phyloP scores from a whole-genome alignment of 2,113 vertebrate species.

The Rhagologus leucostigma region DNA sequence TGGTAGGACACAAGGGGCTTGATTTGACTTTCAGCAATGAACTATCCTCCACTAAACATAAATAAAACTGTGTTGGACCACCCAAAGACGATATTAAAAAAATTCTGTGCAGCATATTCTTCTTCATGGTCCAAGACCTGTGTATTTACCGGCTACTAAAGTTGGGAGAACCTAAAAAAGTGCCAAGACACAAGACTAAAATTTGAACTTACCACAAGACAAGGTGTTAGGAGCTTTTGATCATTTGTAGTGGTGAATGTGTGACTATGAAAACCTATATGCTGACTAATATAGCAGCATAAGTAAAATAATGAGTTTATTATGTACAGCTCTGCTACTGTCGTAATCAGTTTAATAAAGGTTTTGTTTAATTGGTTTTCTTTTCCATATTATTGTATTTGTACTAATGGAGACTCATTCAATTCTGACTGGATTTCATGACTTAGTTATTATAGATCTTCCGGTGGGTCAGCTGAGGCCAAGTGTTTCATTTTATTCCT shows the following conservation, averaged over 20 bases:
- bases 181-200: not conserved
- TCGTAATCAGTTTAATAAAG: not conserved
- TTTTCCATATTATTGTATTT: not conserved
- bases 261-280: not conserved
- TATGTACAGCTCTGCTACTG: not conserved
- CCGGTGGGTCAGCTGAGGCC: not conserved
- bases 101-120: not conserved
- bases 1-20: not conserved
- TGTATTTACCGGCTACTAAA: not conserved
- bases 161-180: not conserved
- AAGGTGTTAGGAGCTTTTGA: not conserved
- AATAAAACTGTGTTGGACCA: not conserved
- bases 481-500: not conserved
- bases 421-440: not conserved
- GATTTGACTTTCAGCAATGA: not conserved
- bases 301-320: not conserved
- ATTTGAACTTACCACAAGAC: not conserved
- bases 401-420: not conserved
- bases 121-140: not conserved
- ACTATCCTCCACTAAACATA: not conserved
- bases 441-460: not conserved
- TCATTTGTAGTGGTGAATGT: not conserved
- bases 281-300: not conserved
- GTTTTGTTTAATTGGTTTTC: not conserved
- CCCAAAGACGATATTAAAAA: not conserved